Percentiles rank a stretch among this genome's conserved stretches.
Evolutionary conservation across 2,888 invertebrate genomes (phyloP).

Genomic region (Noctua janthe): DNA sequence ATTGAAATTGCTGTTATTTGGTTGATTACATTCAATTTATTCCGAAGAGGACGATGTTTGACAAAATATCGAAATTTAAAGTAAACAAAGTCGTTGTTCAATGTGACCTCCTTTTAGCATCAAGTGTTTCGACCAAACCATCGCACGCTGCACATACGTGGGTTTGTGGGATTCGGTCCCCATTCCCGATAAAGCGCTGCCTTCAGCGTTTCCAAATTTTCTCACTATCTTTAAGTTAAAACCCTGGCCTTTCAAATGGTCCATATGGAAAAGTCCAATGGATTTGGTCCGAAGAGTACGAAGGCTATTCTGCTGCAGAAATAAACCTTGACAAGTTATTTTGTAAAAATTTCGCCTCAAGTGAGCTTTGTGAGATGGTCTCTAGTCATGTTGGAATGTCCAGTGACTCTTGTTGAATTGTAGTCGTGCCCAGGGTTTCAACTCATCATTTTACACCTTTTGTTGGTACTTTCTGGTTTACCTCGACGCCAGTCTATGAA

Average conservation of each 20-base stretch:
- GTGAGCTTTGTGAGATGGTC: background rate
- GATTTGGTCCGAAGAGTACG: background rate
- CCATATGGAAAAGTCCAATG: conserved; percentile 1
- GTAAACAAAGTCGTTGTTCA: background rate
- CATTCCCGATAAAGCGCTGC: background rate
- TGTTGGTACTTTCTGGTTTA: conserved; percentile 6
- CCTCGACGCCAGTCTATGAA: background rate
- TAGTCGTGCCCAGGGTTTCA: background rate
- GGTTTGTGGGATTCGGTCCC: background rate
- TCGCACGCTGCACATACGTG: background rate
- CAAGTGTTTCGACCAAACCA: background rate
- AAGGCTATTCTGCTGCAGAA: background rate
- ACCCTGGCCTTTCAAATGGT: background rate
- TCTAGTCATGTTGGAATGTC: background rate
- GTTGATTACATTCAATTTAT: conserved; percentile 1
- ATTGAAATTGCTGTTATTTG: background rate
- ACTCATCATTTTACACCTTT: background rate
- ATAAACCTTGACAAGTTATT: background rate
- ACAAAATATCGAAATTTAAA: background rate
- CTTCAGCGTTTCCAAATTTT: background rate
- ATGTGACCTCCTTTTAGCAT: conserved; percentile 1
- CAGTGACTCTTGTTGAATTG: conserved; percentile 6
- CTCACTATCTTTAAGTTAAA: conserved; percentile 6
- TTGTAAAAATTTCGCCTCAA: background rate
- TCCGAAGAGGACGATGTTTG: conserved; percentile 2